phyloP scores from a whole-genome alignment of 37 sponge, comb jelly and placozoan species.

The Haliclona indistincta region DNA sequence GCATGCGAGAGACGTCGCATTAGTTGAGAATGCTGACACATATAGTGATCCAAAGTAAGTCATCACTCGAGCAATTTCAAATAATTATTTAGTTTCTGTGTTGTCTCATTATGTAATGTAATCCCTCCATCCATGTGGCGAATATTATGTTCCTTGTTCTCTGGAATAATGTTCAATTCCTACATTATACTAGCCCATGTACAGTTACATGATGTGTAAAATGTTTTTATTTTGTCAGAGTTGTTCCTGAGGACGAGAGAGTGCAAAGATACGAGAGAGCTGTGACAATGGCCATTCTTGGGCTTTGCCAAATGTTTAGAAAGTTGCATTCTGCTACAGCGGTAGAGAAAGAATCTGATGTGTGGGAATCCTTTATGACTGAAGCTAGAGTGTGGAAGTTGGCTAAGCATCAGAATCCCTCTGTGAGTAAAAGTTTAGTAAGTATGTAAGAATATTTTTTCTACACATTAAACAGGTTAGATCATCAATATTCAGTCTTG shows the following conservation, averaged over 20 bases:
- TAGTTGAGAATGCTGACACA: constrained; percentile 50
- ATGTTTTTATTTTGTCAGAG: no score
- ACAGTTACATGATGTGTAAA: no score
- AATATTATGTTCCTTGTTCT: no score
- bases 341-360: neutral
- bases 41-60: constrained; percentile 74
- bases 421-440: constrained; percentile 14
- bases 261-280: constrained; percentile 55
- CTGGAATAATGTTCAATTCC: no score
- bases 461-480: neutral
- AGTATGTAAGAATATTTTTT: neutral
- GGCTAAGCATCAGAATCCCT: constrained; percentile 35
- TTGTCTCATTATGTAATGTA: no score
- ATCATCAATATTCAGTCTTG: constrained; percentile 8
- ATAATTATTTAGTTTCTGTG: no score
- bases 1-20: constrained; percentile 40
- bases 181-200: no score
- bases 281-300: constrained; percentile 43
- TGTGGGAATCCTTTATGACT: constrained; percentile 19
- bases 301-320: constrained; percentile 21
- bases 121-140: no score
- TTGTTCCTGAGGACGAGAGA: constrained; percentile 54
- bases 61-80: neutral
- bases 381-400: constrained; percentile 62
- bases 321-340: constrained; percentile 5